Conservation (phyloP, 1,140 invertebrate genomes). For the Periplaneta americana region DNA sequence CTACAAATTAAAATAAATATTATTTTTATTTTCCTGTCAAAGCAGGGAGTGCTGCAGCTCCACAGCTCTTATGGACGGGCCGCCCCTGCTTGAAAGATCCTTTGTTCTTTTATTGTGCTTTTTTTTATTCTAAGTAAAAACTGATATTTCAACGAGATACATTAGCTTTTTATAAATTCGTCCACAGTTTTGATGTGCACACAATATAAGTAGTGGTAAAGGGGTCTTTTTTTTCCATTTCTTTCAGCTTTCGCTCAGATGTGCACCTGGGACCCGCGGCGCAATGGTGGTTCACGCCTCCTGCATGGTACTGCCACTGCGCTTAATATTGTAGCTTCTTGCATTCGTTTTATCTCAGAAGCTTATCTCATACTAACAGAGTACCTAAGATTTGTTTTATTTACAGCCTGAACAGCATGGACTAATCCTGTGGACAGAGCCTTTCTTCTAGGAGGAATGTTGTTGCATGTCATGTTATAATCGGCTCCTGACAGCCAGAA, state of each 20-base stretch:
- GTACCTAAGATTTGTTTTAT: not conserved
- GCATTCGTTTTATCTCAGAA: not conserved
- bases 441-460: not conserved
- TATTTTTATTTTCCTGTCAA: no score
- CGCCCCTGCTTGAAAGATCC: no score
- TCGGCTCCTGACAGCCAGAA: not conserved
- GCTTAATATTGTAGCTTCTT: conserved; percentile 8
- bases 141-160: not conserved
- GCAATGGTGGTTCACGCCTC: conserved; percentile 19
- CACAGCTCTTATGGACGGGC: no score
- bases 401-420: conserved; percentile 17
- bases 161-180: not conserved
- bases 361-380: conserved; percentile 6
- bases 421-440: conserved; percentile 1
- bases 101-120: not conserved
- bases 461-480: not conserved
- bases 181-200: not conserved
- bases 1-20: no score
- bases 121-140: not conserved
- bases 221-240: conserved; percentile 21
- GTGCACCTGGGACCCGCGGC: conserved; percentile 28
- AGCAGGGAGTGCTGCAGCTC: no score
- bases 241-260: conserved; percentile 30
- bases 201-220: conserved; percentile 9
- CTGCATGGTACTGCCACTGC: conserved; percentile 23